Base-by-base conservation (phyloP, 1,140 invertebrate genomes). In the Oscheius sp. region DNA sequence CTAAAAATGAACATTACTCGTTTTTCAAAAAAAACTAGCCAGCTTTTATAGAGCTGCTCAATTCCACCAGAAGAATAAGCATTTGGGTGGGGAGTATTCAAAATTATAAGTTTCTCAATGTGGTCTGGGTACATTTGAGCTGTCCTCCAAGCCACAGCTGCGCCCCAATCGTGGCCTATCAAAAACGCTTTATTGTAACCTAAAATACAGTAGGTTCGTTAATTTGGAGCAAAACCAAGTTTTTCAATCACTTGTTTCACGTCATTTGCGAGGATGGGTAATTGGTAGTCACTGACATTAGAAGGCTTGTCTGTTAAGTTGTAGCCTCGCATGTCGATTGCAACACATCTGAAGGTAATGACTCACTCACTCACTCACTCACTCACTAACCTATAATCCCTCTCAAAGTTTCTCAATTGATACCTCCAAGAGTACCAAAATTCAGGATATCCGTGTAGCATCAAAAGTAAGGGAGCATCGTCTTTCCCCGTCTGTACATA, bases 111-210 rank as follows among this genome's bases (percentile, higher is more conserved):
- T 84, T 90, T 91, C 1, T 89, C 86, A 1, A 93, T 88, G 49
- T 91, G 80, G 36, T 91, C 88, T 3, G 90, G 90, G 76, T 89
- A 87, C 20, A 88, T 79, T 29, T 88, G 86, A 1, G 89, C 86
- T 77, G 29, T 29, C 45, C 88, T 88, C 90, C 90, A 92, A 18
- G 89, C 90, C 10, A 93, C 81, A 29, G 90, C 85, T 18, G 89
- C 92, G 28, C 92, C 92, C 78, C 92, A 87, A 85, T 93, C 92
- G 84, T 94, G 92, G 0, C 89, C 91, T 20, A 93, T 88, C 59
- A 94, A 82, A 29, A 86, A 88, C 10, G 64, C 73, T 36, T 73
- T 75, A 58, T 69, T 73, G 0, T 69, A 73, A 3, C 68, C 70
- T 89, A 59, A 67, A 64, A 4, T 10, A 31, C 29, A 59, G 23